Evolutionary conservation across 2,888 invertebrate genomes (phyloP).

Genomic region (Drosophila birchii): DNA sequence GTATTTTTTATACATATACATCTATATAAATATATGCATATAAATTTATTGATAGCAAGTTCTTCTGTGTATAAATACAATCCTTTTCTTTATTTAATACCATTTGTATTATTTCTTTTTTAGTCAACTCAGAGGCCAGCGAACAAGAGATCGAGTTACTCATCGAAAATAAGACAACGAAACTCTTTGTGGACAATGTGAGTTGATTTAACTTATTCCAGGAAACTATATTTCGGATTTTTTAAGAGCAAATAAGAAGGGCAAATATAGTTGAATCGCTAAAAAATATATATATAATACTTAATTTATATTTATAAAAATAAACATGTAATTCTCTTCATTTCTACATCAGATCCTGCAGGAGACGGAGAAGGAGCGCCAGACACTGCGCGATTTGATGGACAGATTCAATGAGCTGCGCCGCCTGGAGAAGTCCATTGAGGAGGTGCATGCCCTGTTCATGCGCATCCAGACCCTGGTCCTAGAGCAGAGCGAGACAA

Average conservation of each 20-base stretch:
- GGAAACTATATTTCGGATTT: background rate
- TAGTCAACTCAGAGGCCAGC: conserved; percentile 83
- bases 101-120: background rate
- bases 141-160: conserved; percentile 85
- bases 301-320: too few relatives aligned
- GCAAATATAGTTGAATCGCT: too few relatives aligned
- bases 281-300: too few relatives aligned
- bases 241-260: background rate
- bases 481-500: conserved; percentile 84
- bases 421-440: conserved; percentile 84
- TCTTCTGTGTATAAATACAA: background rate
- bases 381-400: conserved; percentile 83
- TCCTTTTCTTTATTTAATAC: background rate
- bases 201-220: conserved; percentile 47
- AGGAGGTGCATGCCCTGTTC: conserved; percentile 84
- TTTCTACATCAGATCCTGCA: conserved; percentile 80
- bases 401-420: conserved; percentile 83
- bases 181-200: conserved; percentile 85
- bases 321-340: background rate
- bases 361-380: conserved; percentile 84
- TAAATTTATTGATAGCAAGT: too few relatives aligned
- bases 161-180: conserved; percentile 83
- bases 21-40: too few relatives aligned
- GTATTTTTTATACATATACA: background rate
- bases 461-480: conserved; percentile 84